Base-by-base conservation (phyloP, 2,797 vertebrate species). In the Caiman crocodilus region DNA sequence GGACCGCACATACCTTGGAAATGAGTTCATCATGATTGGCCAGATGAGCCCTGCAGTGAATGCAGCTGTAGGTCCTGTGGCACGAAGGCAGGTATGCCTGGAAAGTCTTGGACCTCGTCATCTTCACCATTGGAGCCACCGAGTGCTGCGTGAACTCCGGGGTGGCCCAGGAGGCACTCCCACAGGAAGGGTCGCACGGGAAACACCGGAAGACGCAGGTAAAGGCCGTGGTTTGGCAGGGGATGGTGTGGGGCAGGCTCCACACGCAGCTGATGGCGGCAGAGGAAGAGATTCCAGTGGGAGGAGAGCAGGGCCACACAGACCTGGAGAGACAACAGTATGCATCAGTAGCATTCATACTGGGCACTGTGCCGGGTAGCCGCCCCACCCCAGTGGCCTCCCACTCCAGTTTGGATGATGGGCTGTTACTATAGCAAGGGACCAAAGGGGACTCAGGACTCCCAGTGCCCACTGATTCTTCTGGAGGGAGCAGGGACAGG, bases 181-280 rank as follows among this genome's bases (percentile, higher is more conserved):
- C 99, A 95, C 99, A 99, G 98, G 99, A 99, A 25, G 99, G 99
- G 98, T 99, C 99, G 98, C 99, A 99, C 94, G 99, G 99, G 98
- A 99, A 99, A 98, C 99, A 99, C 97, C 99, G 99, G 98, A 99
- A 98, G 97, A 99, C 99, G 97, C 99, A 99, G 98, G 99, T 99
- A 98, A 99, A 99, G 99, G 99, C 99, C 99, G 99, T 99, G 99
- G 98, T 99, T 98, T 97, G 98, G 98, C 97, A 98, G 98, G 97
- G 97, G 98, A 97, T 86, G 90, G 97, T 97, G 99, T 99, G 99
- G 98, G 98, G 98, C 98, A 95, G 97, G 97, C 97, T 98, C 98
- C 98, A 98, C 98, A 98, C 98, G 26, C 98, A 97, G 98, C 85
- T 81, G 96, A 97, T 14, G 15, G 96, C 96, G 97, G 94, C 95